Percentiles rank a stretch among this genome's conserved stretches.
These are phyloP conservation scores for Protomyctophum bolini DNA, from an alignment of 2,113 vertebrate genomes.

Conservation along the genomic window DNA sequence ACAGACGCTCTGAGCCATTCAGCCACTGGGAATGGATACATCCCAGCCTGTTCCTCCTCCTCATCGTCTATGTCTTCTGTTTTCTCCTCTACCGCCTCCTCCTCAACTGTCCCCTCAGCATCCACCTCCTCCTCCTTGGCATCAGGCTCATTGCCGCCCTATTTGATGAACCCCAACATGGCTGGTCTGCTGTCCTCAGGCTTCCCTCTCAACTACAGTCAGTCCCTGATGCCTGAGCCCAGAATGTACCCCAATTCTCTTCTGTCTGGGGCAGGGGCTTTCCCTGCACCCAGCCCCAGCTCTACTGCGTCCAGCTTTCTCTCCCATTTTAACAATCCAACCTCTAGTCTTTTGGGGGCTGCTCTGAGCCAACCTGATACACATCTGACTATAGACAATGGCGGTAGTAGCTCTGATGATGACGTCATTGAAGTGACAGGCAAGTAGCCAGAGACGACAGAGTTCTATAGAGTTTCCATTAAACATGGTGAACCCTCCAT, in stretches of 20 bases:
- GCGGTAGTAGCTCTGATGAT: conserved; percentile 94
- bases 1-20: conserved; percentile 80
- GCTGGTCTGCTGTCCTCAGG: conserved; percentile 86
- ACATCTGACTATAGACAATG: conserved; percentile 83
- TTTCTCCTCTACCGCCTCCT: conserved; percentile 85
- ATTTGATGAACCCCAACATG: conserved; percentile 92
- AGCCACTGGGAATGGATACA: conserved; percentile 66
- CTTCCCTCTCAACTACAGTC: conserved; percentile 89
- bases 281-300: conserved; percentile 81
- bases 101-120: conserved; percentile 82
- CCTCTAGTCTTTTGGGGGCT: conserved; percentile 87
- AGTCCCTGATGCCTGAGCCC: conserved; percentile 89
- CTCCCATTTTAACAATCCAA: conserved; percentile 84
- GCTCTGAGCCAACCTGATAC: conserved; percentile 86
- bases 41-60: conserved; percentile 41
- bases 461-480: conserved; percentile 9
- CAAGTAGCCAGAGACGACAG: conserved; percentile 78
- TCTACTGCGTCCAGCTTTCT: conserved; percentile 85
- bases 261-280: conserved; percentile 78
- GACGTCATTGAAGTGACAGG: conserved; percentile 97
- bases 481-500: conserved; percentile 8
- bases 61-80: conserved; percentile 80
- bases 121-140: conserved; percentile 85
- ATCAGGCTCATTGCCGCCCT: conserved; percentile 87
- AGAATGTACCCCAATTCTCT: conserved; percentile 72